Percentiles rank a stretch among this genome's conserved stretches.
Evolutionary conservation across 2,113 vertebrate genomes (phyloP).

Genomic region (Chamaea fasciata): DNA sequence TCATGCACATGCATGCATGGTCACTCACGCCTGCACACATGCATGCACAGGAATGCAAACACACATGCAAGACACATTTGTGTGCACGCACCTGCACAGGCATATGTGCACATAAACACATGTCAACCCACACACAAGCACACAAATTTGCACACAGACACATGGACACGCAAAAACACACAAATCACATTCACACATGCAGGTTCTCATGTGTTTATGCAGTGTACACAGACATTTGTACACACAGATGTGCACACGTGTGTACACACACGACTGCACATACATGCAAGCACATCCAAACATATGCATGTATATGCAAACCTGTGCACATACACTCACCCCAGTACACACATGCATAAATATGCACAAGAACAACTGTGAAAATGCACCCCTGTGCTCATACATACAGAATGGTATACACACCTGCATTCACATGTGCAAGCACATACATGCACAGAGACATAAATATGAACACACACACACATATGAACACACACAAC

Average conservation of each 20-base stretch:
- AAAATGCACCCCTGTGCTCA: background rate
- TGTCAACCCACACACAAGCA: background rate
- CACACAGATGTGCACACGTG: background rate
- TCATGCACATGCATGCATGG: background rate
- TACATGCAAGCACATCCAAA: background rate
- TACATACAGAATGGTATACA: accelerated
- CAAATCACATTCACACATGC: background rate
- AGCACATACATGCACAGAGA: background rate
- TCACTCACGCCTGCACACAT: too few relatives aligned
- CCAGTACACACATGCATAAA: background rate
- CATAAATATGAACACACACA: background rate
- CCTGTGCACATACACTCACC: too few relatives aligned
- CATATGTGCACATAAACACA: background rate
- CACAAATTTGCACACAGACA: background rate
- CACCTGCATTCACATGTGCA: background rate
- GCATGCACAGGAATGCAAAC: background rate
- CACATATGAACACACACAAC: too few relatives aligned
- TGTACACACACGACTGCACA: background rate
- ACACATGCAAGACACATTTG: too few relatives aligned
- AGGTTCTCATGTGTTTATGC: too few relatives aligned
- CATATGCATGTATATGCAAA: background rate
- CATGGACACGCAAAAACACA: background rate
- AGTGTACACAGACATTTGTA: too few relatives aligned
- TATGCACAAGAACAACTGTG: background rate
- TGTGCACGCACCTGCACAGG: background rate